phyloP scores from a whole-genome alignment of 2,888 invertebrate genomes.

The Drosophila incognita region DNA sequence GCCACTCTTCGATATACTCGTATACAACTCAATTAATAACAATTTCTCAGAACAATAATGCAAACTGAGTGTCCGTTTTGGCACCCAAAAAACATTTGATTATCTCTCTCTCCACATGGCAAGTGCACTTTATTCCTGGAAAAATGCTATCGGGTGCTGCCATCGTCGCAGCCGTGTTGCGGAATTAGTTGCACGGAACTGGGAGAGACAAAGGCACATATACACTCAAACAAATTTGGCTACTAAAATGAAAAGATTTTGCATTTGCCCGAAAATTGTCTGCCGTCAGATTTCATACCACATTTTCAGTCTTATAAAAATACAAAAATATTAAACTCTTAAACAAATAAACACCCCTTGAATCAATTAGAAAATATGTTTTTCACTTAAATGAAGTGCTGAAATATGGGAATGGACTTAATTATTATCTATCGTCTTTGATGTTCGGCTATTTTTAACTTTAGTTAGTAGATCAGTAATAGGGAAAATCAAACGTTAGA shows the following conservation, averaged over 20 bases:
- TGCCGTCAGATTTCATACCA: not conserved
- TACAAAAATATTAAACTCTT: no score
- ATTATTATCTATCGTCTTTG: no score
- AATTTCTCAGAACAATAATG: constrained; percentile 84
- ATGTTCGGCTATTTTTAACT: no score
- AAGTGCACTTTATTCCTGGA: constrained; percentile 36
- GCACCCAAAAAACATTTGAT: constrained; percentile 61
- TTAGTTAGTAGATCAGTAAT: no score
- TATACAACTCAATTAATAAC: constrained; percentile 84
- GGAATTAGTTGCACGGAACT: constrained; percentile 58
- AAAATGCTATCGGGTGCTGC: constrained; percentile 59
- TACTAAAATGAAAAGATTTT: not conserved
- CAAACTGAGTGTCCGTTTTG: constrained; percentile 44
- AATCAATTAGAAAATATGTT: not conserved
- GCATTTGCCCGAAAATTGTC: not conserved
- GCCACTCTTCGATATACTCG: not conserved
- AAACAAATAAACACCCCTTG: not conserved
- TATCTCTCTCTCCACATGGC: constrained; percentile 50
- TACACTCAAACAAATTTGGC: not conserved
- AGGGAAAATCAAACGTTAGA: no score
- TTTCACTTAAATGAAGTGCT: not conserved
- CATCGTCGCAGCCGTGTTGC: constrained; percentile 64
- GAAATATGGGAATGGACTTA: not conserved
- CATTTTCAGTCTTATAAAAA: not conserved
- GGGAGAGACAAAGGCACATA: constrained; percentile 9